Conservation (phyloP, 2,888 invertebrate species). For the Dicranocentrus wangi region DNA sequence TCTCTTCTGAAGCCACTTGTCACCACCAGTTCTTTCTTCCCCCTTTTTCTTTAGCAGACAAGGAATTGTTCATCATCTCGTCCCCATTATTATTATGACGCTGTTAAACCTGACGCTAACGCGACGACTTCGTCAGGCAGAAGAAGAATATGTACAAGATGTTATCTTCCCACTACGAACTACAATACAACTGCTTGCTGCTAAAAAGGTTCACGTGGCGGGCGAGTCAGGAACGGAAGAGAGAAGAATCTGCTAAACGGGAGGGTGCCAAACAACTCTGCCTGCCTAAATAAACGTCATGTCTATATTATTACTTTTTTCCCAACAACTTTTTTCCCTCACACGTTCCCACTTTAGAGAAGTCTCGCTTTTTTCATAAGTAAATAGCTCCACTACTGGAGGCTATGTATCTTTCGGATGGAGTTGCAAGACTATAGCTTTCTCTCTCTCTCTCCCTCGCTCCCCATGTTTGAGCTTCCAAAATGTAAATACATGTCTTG, state of each 20-base stretch:
- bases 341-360: neutral
- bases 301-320: conserved; percentile 3
- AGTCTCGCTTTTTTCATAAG: neutral
- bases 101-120: no score
- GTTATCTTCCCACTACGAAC: no score
- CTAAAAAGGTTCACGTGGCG: no score
- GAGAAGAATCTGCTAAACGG: neutral
- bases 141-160: neutral
- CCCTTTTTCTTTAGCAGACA: no score
- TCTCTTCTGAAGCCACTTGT: no score
- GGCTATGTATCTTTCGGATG: neutral
- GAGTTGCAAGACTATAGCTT: neutral
- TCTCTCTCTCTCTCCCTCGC: neutral
- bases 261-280: neutral
- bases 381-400: neutral
- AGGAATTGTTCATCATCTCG: no score
- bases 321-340: neutral
- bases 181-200: no score
- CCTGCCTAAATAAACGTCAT: neutral
- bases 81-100: no score
- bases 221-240: no score
- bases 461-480: neutral
- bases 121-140: neutral
- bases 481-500: neutral
- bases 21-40: no score